Percentiles rank a stretch among this genome's conserved stretches.
phyloP scores from a whole-genome alignment of 2,797 vertebrate species.

The Pseudochaenichthys georgianus region DNA sequence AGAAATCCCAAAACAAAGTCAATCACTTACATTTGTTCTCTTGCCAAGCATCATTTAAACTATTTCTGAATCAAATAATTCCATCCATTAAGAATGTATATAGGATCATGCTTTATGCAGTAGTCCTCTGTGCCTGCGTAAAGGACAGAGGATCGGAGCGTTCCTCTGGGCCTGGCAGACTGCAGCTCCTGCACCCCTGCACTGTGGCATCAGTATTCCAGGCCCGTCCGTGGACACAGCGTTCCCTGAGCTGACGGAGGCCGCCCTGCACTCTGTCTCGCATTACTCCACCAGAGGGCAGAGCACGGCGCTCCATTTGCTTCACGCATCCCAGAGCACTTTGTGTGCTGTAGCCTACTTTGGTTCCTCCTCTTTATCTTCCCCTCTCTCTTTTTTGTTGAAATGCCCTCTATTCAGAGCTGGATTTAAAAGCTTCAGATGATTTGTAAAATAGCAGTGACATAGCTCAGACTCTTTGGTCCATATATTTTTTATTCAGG shows the following conservation, averaged over 20 bases:
- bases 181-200: slow-evolving; percentile 81
- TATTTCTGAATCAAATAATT: background rate
- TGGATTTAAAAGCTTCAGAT: slow-evolving; percentile 49
- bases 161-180: slow-evolving; percentile 56
- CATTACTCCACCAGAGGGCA: slow-evolving; percentile 74
- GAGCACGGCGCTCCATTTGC: slow-evolving; percentile 36
- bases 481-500: slow-evolving; percentile 19
- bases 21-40: too few relatives aligned
- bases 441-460: slow-evolving; percentile 36
- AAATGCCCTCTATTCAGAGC: slow-evolving; percentile 46
- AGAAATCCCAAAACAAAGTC: background rate
- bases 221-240: slow-evolving; percentile 79
- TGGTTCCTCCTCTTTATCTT: slow-evolving; percentile 44
- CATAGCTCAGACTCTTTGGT: slow-evolving; percentile 14
- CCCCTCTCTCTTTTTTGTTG: slow-evolving; percentile 16
- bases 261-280: slow-evolving; percentile 22
- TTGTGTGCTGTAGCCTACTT: slow-evolving; percentile 63
- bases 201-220: slow-evolving; percentile 84
- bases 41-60: background rate
- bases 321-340: slow-evolving; percentile 59
- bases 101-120: background rate
- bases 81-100: fast-evolving
- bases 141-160: slow-evolving; percentile 28
- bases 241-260: slow-evolving; percentile 67
- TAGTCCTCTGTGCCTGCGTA: slow-evolving; percentile 25